Evolutionary conservation across 2,888 invertebrate genomes (phyloP).

Genomic region (Eilema griseolum): DNA sequence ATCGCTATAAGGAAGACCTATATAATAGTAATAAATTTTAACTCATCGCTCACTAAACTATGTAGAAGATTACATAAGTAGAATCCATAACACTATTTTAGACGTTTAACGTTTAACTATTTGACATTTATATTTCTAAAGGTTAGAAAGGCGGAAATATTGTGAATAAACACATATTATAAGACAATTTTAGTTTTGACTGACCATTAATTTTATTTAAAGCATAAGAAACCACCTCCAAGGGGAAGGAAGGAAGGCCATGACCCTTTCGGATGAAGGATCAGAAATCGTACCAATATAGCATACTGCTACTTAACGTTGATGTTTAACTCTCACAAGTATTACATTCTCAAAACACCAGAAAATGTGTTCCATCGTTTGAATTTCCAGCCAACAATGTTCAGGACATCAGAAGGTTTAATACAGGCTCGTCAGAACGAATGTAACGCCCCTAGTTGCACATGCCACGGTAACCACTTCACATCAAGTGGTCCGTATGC

Average conservation of each 20-base stretch:
- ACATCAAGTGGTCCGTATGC: too few species aligned
- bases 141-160: not conserved
- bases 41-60: not conserved
- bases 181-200: not conserved
- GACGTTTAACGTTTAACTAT: not conserved
- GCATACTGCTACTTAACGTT: not conserved
- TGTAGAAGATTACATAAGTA: not conserved
- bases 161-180: not conserved
- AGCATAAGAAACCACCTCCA: not conserved
- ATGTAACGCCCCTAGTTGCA: too few species aligned
- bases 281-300: not conserved
- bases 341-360: too few species aligned
- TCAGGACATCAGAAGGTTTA: too few species aligned
- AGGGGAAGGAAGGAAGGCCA: not conserved
- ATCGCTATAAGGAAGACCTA: not conserved
- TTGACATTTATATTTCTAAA: slow-evolving; percentile 1
- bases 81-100: not conserved
- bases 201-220: not conserved
- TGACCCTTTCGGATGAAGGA: too few species aligned
- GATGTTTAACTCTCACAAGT: not conserved
- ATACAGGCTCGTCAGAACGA: too few species aligned
- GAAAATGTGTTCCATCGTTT: too few species aligned
- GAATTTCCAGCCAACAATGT: too few species aligned
- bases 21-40: not conserved
- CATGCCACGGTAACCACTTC: too few species aligned